phyloP scores from a whole-genome alignment of 1,140 invertebrate species.

The Diachasmimorpha longicaudata region DNA sequence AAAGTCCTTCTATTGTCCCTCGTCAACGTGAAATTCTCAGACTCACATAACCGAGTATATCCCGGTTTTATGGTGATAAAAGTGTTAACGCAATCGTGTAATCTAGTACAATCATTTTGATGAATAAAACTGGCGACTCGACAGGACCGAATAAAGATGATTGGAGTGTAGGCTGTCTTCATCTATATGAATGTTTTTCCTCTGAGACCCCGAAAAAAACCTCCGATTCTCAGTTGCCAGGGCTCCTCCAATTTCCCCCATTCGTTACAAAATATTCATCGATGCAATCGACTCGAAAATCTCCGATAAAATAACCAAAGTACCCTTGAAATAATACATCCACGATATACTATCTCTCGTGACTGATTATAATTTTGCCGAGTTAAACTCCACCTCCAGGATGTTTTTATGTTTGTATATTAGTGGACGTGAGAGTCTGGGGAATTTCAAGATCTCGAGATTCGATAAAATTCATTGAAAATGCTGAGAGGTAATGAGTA shows the following conservation, averaged over 20 bases:
- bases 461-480: neutral
- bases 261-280: neutral
- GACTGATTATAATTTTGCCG: neutral
- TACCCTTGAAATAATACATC: too few relatives aligned
- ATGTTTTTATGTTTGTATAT: neutral
- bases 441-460: neutral
- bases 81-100: conserved; percentile 57
- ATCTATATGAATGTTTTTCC: neutral
- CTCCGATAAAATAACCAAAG: neutral
- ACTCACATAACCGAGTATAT: neutral
- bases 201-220: neutral
- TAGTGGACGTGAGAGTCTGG: neutral
- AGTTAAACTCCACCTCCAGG: neutral
- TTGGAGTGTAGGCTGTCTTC: conserved; percentile 55
- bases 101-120: conserved; percentile 59
- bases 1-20: too few relatives aligned
- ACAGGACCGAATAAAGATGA: conserved; percentile 56
- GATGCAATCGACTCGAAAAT: neutral
- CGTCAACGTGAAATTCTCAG: too few relatives aligned
- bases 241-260: too few relatives aligned
- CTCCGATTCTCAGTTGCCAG: too few relatives aligned
- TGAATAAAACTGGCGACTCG: conserved; percentile 54
- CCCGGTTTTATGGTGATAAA: conserved; percentile 24
- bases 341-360: neutral
- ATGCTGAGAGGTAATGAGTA: neutral